Evolutionary conservation across 2,888 invertebrate genomes (phyloP), one percentile per base, ranked within the genome.

Genomic region (Petrophora chlorosata): DNA sequence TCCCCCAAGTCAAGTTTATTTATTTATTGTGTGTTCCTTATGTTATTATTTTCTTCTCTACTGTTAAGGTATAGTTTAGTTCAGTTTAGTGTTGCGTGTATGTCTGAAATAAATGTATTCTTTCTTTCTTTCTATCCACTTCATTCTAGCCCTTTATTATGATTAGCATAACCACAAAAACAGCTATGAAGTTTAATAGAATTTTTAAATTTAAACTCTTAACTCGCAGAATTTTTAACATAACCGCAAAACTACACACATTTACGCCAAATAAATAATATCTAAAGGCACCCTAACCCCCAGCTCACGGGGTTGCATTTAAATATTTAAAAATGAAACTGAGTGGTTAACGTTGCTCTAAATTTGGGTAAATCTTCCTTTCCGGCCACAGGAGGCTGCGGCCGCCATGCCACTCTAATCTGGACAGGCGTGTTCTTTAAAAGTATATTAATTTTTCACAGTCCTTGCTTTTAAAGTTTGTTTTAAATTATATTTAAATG

Each of bases 311-410:
- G 55, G 59, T 53, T 68, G 54, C 61, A 59, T 65, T 70, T 76
- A 68, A 79, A 74, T 75, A 73, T 75, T 74, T 67, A 65, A 73
- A 68, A 70, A 70, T 68, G 63, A 57, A 71, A 71, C 75, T 67
- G 67, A 68, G 68, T 68, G 70, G 75, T 70, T 73, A 70, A 63
- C 64, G 69, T 67, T 67, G 66, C 73, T 68, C 65, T 61, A 62
- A 73, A 77, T 76, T 79, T 74, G 70, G 77, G 72, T 73, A 78
- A 75, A 75, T 82, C 75, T 81, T 77, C 68, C 74, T 79, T 85
- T 85, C 85, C 83, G 82, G 82, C 73, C 79, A 55, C 76, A 67
- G 68, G 66, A 70, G 70, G 60, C 67, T 66, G 65, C 54, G 61
- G 66, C 50, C 44, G 59, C 57, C 56, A 57, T 54, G 54, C 71